Conservation (phyloP, 2,113 vertebrate genomes). For the Sus scrofa region T2T-Sscrofa CM000817.6:71237501-71238000, state of each 20-base stretch:
- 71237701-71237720: accelerated
- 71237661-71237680: background rate
- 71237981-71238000: accelerated
- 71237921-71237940: background rate
- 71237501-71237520: accelerated
- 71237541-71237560: background rate
- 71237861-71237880: background rate
- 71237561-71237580: accelerated
- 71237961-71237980: background rate
- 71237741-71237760: accelerated
- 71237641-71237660: accelerated
- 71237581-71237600: accelerated
- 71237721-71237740: accelerated
- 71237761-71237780: background rate
- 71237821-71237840: background rate
- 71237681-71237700: background rate
- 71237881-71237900: background rate
- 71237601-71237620: accelerated
- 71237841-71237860: background rate
- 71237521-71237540: background rate
- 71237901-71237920: background rate
- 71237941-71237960: background rate
- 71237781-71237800: background rate
- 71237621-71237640: background rate
- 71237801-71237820: accelerated